These are phyloP conservation scores for Accipiter virgatus DNA, from an alignment of 2,113 vertebrate species.

Conservation along the genomic window DNA sequence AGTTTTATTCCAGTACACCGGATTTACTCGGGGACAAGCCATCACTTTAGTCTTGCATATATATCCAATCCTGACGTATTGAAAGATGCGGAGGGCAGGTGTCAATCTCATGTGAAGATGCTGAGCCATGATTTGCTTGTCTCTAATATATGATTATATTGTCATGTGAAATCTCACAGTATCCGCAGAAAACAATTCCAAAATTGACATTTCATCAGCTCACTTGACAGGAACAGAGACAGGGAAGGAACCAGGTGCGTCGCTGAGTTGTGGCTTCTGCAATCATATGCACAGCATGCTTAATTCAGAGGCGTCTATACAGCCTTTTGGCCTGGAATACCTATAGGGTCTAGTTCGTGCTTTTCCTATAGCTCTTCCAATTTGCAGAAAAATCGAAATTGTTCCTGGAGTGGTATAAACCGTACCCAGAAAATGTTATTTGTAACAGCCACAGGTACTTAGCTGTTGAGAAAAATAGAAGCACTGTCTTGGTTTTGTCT, in stretches of 20 bases:
- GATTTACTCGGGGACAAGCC: not conserved
- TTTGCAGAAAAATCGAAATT: not conserved
- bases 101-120: not conserved
- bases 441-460: not conserved
- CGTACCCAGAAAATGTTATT: not conserved
- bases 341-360: not conserved
- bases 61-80: not conserved
- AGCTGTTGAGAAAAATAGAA: not conserved
- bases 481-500: not conserved
- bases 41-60: not conserved
- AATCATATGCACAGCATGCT: not conserved
- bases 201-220: not conserved
- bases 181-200: not conserved
- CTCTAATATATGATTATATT: not conserved
- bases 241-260: not conserved
- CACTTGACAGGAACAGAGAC: not conserved
- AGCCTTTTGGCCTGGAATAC: not conserved
- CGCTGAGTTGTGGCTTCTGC: not conserved
- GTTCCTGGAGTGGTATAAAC: not conserved
- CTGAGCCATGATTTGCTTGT: not conserved
- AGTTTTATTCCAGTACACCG: not conserved
- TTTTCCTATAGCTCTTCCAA: not conserved
- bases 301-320: not conserved
- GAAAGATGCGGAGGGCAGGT: not conserved
- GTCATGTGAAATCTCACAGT: not conserved